Percentiles rank a stretch among this genome's conserved stretches.
These are phyloP conservation scores for Pyrocoelia pectoralis DNA, from an alignment of 2,888 invertebrate species.

Conservation along the genomic window DNA sequence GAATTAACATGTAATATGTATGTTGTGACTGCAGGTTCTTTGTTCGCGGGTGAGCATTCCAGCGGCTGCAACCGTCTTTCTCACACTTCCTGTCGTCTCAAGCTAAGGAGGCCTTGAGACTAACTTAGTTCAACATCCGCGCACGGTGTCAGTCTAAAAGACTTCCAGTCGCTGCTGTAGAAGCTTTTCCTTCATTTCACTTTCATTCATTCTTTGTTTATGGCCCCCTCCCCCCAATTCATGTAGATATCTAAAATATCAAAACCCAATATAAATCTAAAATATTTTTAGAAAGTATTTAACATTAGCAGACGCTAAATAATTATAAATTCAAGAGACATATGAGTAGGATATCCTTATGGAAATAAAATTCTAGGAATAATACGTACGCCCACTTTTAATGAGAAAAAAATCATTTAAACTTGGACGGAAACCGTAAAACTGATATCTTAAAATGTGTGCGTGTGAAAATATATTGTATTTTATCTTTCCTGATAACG, in stretches of 20 bases:
- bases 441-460: not conserved
- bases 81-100: constrained; percentile 51
- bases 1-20: constrained; percentile 38
- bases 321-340: not conserved
- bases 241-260: no score
- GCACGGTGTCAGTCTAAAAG: constrained; percentile 46
- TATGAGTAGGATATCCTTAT: constrained; percentile 5
- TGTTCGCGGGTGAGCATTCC: constrained; percentile 45
- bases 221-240: not conserved
- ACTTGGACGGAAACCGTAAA: not conserved
- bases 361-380: constrained; percentile 3
- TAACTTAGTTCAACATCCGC: constrained; percentile 63
- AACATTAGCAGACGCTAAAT: not conserved
- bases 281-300: not conserved
- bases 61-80: constrained; percentile 40
- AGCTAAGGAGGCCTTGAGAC: constrained; percentile 58
- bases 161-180: constrained; percentile 32
- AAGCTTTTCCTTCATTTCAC: constrained; percentile 56
- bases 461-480: not conserved
- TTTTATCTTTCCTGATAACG: not conserved
- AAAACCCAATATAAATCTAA: no score
- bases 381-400: constrained; percentile 1
- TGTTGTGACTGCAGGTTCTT: constrained; percentile 41
- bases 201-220: constrained; percentile 52
- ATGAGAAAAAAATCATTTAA: not conserved